Percentiles rank a stretch among this genome's conserved stretches.
Conservation (phyloP, 2,888 invertebrate genomes). For the Polydrusus tereticollis region DNA sequence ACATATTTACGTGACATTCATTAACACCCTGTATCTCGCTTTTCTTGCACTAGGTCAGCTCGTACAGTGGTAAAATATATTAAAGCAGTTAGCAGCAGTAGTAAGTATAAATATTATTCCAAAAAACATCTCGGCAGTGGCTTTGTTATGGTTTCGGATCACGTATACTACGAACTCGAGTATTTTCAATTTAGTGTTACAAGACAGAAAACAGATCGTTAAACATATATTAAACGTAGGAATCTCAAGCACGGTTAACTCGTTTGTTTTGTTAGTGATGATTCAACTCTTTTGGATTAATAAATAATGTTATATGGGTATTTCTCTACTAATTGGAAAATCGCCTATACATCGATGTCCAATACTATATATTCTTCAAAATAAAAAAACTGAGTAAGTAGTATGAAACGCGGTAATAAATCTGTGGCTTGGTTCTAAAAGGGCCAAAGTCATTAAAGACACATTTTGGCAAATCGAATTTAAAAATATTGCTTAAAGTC, state of each 20-base stretch:
- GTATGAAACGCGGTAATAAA: no score
- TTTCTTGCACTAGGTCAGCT: background rate
- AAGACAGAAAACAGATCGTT: conserved; percentile 39
- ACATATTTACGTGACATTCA: no score
- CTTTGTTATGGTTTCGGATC: conserved; percentile 34
- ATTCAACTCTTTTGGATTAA: conserved; percentile 13
- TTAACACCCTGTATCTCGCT: background rate
- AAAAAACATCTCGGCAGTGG: conserved; percentile 4
- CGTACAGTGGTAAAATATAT: background rate
- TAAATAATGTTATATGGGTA: background rate
- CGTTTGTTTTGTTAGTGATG: conserved; percentile 2
- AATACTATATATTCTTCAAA: no score
- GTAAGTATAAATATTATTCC: conserved; percentile 16
- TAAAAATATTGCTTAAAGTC: no score
- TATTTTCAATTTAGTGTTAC: conserved; percentile 22
- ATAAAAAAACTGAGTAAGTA: no score
- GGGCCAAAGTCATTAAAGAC: no score
- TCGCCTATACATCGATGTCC: no score
- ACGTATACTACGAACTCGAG: conserved; percentile 26
- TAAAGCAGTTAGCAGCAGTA: background rate
- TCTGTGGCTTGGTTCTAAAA: no score
- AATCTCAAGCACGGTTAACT: conserved; percentile 1
- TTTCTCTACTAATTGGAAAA: no score
- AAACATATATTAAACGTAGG: conserved; percentile 27
- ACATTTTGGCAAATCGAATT: background rate